Evolutionary conservation across 2,888 invertebrate genomes (phyloP).

Genomic region (Caenorhabditis japonica): DNA sequence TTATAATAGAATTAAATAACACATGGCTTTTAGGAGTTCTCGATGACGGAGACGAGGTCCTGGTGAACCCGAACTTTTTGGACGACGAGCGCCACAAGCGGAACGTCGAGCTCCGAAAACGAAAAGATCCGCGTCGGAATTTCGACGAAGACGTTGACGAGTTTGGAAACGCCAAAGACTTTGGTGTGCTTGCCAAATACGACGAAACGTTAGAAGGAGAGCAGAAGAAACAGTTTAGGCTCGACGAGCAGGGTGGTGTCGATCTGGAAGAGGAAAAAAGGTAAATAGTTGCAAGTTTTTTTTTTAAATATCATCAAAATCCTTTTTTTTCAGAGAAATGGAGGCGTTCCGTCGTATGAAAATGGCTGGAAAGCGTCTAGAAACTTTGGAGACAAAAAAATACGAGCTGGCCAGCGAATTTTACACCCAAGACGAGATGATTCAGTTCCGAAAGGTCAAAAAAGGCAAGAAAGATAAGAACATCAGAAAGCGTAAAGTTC

Average conservation of each 20-base stretch:
- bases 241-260: constrained; percentile 69
- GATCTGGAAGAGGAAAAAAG: constrained; percentile 67
- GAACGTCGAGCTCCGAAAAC: constrained; percentile 88
- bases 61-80: constrained; percentile 83
- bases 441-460: constrained; percentile 75
- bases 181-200: constrained; percentile 87
- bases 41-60: constrained; percentile 87
- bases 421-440: constrained; percentile 86
- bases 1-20: too few species aligned
- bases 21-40: constrained; percentile 83
- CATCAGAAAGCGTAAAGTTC: constrained; percentile 65
- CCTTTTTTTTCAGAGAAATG: constrained; percentile 51
- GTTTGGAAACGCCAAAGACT: constrained; percentile 79
- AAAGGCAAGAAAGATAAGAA: constrained; percentile 72
- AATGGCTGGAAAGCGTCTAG: constrained; percentile 78
- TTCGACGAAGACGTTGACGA: constrained; percentile 82
- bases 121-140: constrained; percentile 83
- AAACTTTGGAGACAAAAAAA: constrained; percentile 81
- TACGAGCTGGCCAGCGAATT: constrained; percentile 88
- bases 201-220: constrained; percentile 90
- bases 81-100: constrained; percentile 79
- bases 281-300: constrained; percentile 13
- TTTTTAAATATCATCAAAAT: too few species aligned
- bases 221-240: constrained; percentile 60
- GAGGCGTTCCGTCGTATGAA: constrained; percentile 49